Evolutionary conservation across 2,113 vertebrate species (phyloP), one percentile per base, ranked within the genome.

Genomic region (Oncorhynchus nerka): DNA sequence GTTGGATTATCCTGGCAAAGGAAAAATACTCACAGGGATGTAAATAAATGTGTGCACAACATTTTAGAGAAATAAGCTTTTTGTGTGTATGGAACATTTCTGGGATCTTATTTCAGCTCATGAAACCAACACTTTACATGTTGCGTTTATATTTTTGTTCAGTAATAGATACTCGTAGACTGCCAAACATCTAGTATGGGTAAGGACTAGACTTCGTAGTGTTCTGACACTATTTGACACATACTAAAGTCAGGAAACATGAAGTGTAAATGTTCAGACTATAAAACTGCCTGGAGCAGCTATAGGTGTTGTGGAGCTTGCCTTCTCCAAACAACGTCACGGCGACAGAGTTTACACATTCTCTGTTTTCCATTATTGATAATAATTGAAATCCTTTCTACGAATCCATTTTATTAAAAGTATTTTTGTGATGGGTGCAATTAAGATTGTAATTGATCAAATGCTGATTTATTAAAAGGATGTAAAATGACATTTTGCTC

Each of bases 361-460:
- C 30, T 9, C 68, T 86, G 79, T 82, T 75, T 79, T 84, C 62
- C 30, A 57, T 64, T 75, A 62, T 84, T 84, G 13, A 74, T 71
- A 73, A 81, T 81, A 28, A 76, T 51, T 76, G 81, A 22, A 86
- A 76, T 89, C 62, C 78, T 92, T 93, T 91, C 83, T 91, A 91
- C 75, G 83, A 83, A 86, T 87, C 70, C 72, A 87, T 88, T 92
- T 89, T 77, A 86, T 85, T 68, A 79, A 85, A 86, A 77, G 81
- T 92, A 91, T 90, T 93, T 90, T 92, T 90, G 88, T 90, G 88
- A 90, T 79, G n/a, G 84, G 88, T 90, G 85, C 83, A 84, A 82
- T 88, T 89, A 89, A 87, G 83, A 85, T 76, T 91, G 90, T 91
- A 90, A 92, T 90, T 92, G 89, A 92, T 90, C 79, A 91, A 92